Evolutionary conservation across 2,888 invertebrate species (phyloP).

Genomic region (Anorthoa munda): DNA sequence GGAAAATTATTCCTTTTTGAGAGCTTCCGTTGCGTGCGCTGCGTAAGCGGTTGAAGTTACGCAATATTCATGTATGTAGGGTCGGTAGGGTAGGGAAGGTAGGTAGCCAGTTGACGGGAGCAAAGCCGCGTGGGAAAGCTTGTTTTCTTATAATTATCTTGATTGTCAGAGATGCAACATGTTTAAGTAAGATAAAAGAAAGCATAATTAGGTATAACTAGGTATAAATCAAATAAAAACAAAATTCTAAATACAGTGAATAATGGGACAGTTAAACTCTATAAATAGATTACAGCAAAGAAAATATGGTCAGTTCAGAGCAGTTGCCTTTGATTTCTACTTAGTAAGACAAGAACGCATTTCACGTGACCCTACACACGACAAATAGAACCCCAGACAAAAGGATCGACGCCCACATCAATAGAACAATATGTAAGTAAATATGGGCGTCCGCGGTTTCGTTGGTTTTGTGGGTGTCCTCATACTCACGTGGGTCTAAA

Average conservation of each 20-base stretch:
- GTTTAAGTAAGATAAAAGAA: too few species aligned
- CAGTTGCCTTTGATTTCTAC: background rate
- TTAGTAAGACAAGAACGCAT: constrained; percentile 7
- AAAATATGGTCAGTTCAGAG: constrained; percentile 8
- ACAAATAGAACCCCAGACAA: constrained; percentile 23
- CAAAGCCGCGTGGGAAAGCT: too few species aligned
- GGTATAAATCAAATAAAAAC: background rate
- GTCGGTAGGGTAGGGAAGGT: too few species aligned
- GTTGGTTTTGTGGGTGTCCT: constrained; percentile 5
- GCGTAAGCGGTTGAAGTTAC: too few species aligned
- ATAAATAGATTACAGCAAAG: background rate
- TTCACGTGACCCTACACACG: constrained; percentile 11
- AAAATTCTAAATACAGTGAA: background rate
- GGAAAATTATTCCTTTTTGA: too few species aligned
- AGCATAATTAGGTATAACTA: too few species aligned
- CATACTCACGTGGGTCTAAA: background rate
- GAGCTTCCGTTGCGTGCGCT: too few species aligned
- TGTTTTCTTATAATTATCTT: too few species aligned
- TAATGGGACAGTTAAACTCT: background rate
- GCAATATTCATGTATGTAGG: too few species aligned
- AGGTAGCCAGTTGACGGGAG: too few species aligned
- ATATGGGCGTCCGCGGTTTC: constrained; percentile 13
- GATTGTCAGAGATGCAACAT: too few species aligned
- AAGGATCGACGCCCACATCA: constrained; percentile 13
- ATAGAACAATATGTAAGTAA: constrained; percentile 6